phyloP scores from a whole-genome alignment of 1,140 invertebrate genomes.

The Ephestia elutella region DNA sequence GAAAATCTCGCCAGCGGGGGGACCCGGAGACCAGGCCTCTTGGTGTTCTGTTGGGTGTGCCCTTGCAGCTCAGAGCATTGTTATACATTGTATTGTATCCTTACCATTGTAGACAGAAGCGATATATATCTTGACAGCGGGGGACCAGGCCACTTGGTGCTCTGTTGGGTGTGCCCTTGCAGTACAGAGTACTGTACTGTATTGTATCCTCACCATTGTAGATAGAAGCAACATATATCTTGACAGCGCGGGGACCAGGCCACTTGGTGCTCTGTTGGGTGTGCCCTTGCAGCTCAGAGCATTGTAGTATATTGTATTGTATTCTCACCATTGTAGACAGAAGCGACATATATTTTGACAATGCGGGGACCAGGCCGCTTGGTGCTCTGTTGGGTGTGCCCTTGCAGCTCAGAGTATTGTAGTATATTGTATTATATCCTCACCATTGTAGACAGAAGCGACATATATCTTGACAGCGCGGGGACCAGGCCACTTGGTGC shows the following conservation, averaged over 20 bases:
- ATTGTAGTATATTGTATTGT: no score
- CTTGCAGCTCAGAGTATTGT: no score
- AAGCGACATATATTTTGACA: constrained; percentile 87
- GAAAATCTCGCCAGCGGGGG: constrained; percentile 87
- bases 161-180: constrained; percentile 21
- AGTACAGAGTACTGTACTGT: no score
- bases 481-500: constrained; percentile 82
- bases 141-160: constrained; percentile 59
- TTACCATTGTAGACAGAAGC: constrained; percentile 84
- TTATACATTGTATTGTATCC: no score
- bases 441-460: constrained; percentile 83
- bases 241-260: not conserved
- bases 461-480: constrained; percentile 88
- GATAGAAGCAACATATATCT: constrained; percentile 78
- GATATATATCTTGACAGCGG: constrained; percentile 61
- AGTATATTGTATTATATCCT: constrained; percentile 27
- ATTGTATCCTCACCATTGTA: constrained; percentile 77
- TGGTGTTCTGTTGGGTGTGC: constrained; percentile 74
- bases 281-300: no score
- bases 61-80: no score
- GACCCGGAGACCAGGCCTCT: constrained; percentile 83
- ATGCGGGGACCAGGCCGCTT: constrained; percentile 84
- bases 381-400: constrained; percentile 74
- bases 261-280: constrained; percentile 71
- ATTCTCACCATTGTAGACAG: constrained; percentile 52